Evolutionary conservation across 2,888 invertebrate species (phyloP).

Genomic region (Netelia fuscicornis): DNA sequence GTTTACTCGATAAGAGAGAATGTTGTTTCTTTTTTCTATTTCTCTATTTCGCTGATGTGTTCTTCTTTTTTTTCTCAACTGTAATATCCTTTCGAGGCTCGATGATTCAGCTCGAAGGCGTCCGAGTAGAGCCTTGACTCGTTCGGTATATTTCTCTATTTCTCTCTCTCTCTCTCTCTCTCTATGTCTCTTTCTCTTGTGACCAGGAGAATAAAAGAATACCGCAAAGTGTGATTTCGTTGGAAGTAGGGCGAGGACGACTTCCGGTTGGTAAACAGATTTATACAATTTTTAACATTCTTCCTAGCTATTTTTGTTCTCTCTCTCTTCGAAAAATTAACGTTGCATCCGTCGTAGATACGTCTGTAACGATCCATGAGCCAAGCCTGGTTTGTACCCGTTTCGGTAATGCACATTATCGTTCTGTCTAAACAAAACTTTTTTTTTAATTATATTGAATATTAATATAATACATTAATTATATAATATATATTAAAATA

Average conservation of each 20-base stretch:
- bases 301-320: background rate
- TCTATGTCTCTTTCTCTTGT: background rate
- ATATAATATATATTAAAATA: no score
- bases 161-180: constrained; percentile 22
- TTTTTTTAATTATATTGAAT: background rate
- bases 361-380: background rate
- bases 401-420: background rate
- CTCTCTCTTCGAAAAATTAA: background rate
- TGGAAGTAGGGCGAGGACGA: constrained; percentile 64
- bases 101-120: constrained; percentile 55
- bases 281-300: constrained; percentile 40
- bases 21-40: constrained; percentile 22
- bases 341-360: background rate
- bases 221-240: constrained; percentile 61
- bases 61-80: constrained; percentile 25
- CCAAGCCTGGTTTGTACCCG: constrained; percentile 37
- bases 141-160: constrained; percentile 35
- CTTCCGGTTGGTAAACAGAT: constrained; percentile 65
- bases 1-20: constrained; percentile 65
- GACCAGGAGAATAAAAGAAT: constrained; percentile 46
- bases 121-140: constrained; percentile 50
- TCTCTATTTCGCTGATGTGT: constrained; percentile 6
- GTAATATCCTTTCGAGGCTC: constrained; percentile 56
- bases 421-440: background rate
- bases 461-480: no score